Evolutionary conservation across 2,888 invertebrate species (phyloP).

Genomic region (Endomychus coccineus): DNA sequence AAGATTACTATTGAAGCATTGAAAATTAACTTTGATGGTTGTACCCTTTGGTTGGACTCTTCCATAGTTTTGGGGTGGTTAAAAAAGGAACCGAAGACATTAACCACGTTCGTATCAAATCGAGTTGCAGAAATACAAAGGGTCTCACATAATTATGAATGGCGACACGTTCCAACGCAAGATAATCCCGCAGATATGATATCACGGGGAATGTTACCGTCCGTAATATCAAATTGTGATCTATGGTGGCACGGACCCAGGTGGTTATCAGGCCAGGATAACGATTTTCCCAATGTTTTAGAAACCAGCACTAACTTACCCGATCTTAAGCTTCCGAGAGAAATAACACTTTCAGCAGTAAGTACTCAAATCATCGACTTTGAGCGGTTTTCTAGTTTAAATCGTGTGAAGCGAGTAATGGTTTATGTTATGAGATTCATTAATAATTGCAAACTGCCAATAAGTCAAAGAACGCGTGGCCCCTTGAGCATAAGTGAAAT

Average conservation of each 20-base stretch:
- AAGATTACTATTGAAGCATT: slow-evolving; percentile 2
- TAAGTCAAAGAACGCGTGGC: too few relatives aligned
- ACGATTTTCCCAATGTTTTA: too few relatives aligned
- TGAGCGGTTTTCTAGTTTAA: too few relatives aligned
- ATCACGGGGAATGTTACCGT: slow-evolving; percentile 7
- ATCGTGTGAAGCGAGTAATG: too few relatives aligned
- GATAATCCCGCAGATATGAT: slow-evolving; percentile 14
- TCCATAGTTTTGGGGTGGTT: slow-evolving; percentile 14
- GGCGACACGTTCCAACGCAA: slow-evolving; percentile 13
- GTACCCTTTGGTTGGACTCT: slow-evolving; percentile 17
- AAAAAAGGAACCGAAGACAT: slow-evolving; percentile 8
- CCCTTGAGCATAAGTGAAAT: too few relatives aligned
- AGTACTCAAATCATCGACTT: too few relatives aligned
- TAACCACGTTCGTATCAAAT: slow-evolving; percentile 13
- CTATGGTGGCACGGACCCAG: slow-evolving; percentile 14
- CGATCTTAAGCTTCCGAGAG: too few relatives aligned
- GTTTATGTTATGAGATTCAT: too few relatives aligned
- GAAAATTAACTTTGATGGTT: not conserved
- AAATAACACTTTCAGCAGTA: too few relatives aligned
- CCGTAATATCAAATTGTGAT: not conserved
- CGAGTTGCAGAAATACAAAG: slow-evolving; percentile 13
- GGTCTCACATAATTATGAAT: slow-evolving; percentile 6
- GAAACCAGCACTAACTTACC: too few relatives aligned
- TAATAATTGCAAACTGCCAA: too few relatives aligned
- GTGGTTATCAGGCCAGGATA: slow-evolving; percentile 1